Evolutionary conservation across 2,113 vertebrate genomes (phyloP).

Genomic region (Lynx canadensis): DNA sequence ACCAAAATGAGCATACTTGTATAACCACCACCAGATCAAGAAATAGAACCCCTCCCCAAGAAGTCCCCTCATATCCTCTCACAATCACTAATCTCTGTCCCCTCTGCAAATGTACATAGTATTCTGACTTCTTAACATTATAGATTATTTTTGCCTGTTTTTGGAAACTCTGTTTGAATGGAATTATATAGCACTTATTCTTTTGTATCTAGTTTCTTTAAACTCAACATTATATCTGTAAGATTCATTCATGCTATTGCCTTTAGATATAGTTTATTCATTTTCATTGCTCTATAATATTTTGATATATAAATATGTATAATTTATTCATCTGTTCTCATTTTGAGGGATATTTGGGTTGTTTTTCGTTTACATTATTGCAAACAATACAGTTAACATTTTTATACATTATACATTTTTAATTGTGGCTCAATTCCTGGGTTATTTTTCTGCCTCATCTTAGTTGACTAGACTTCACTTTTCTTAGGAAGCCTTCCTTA

Average conservation of each 20-base stretch:
- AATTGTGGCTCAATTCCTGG: constrained; percentile 19
- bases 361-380: constrained; percentile 31
- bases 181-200: not conserved
- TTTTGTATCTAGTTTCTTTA: constrained; percentile 10
- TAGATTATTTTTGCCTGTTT: constrained; percentile 14
- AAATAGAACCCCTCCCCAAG: not conserved
- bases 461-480: not conserved
- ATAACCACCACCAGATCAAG: not conserved
- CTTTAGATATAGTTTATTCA: not conserved
- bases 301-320: not conserved
- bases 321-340: not conserved
- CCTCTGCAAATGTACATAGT: not conserved
- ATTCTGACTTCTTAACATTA: not conserved
- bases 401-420: not conserved
- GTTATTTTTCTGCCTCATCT: constrained; percentile 23
- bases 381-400: not conserved
- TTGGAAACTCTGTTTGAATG: not conserved
- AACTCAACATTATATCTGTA: not conserved
- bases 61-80: not conserved
- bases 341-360: not conserved
- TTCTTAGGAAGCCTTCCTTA: not conserved
- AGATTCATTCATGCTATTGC: not conserved
- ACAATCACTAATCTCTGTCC: not conserved
- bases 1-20: not conserved
- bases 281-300: not conserved